Evolutionary conservation across 2,888 invertebrate species (phyloP).

Genomic region (Melipona beecheii): DNA sequence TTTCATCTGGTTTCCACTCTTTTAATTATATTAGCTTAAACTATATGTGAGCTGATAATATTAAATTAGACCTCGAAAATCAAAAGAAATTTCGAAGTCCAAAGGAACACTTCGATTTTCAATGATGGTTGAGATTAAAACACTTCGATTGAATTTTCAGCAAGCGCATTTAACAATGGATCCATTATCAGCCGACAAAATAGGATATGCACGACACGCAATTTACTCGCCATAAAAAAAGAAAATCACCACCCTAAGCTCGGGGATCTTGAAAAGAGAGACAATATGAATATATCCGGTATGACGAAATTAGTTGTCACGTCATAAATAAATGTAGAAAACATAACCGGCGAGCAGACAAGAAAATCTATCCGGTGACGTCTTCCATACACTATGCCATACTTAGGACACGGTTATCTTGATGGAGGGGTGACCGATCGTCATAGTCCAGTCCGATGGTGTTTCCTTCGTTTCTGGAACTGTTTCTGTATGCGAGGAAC

Average conservation of each 20-base stretch:
- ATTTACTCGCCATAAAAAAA: no score
- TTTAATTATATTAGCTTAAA: no score
- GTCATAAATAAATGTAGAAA: slow-evolving; percentile 32
- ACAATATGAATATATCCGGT: slow-evolving; percentile 1
- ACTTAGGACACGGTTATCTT: slow-evolving; percentile 54
- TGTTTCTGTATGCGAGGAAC: slow-evolving; percentile 78
- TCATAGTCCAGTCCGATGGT: slow-evolving; percentile 54
- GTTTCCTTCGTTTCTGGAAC: slow-evolving; percentile 83
- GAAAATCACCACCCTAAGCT: no score
- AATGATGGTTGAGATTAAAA: no score
- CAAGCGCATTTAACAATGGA: neutral
- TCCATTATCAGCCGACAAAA: no score
- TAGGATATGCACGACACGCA: no score
- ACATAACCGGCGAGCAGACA: slow-evolving; percentile 7
- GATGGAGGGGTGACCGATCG: slow-evolving; percentile 47
- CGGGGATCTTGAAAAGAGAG: neutral
- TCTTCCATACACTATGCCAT: slow-evolving; percentile 34
- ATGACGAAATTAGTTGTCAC: slow-evolving; percentile 11
- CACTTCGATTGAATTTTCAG: neutral
- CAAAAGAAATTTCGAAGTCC: neutral
- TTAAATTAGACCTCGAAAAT: neutral
- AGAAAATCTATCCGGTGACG: slow-evolving; percentile 44
- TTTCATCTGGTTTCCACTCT: no score
- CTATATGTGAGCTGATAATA: no score
- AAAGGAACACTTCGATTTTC: neutral